A percentile compares a stretch with the other conserved stretches of the same genome.
Conservation (phyloP, 2,888 invertebrate genomes). For the Cancer borealis region DNA sequence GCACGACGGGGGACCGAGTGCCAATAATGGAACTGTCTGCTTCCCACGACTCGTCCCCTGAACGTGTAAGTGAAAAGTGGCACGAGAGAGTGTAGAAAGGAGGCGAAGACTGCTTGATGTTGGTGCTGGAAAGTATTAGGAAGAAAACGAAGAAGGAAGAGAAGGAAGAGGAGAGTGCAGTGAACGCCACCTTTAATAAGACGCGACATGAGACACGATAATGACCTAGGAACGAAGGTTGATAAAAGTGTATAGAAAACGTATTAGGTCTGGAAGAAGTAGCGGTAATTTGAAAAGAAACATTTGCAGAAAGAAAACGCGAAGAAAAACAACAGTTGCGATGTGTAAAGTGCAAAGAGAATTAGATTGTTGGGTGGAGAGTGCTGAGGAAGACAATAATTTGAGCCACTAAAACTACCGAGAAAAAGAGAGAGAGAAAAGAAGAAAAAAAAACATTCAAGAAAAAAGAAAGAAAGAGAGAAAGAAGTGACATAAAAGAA, state of each 20-base stretch:
- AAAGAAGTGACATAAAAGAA: background rate
- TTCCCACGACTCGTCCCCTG: background rate
- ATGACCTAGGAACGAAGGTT: background rate
- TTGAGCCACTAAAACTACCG: background rate
- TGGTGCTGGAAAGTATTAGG: background rate
- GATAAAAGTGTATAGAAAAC: background rate
- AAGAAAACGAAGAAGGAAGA: background rate
- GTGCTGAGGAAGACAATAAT: background rate
- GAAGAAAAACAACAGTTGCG: background rate
- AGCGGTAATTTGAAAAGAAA: background rate
- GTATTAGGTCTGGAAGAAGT: background rate
- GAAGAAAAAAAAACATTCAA: background rate
- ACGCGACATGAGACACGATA: background rate
- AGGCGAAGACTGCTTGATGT: background rate
- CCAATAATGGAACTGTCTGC: constrained; percentile 11
- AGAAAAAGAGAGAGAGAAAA: background rate
- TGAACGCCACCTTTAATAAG: background rate
- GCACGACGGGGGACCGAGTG: background rate
- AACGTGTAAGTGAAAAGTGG: background rate
- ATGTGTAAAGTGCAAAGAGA: background rate
- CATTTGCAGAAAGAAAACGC: background rate
- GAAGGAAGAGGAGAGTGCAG: background rate
- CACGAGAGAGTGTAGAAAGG: background rate
- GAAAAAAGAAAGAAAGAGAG: background rate
- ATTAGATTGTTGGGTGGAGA: background rate